A percentile compares a stretch with the other conserved stretches of the same genome.
Evolutionary conservation across 2,797 vertebrate species (phyloP).

Genomic region (Chloroceryle amazona): DNA sequence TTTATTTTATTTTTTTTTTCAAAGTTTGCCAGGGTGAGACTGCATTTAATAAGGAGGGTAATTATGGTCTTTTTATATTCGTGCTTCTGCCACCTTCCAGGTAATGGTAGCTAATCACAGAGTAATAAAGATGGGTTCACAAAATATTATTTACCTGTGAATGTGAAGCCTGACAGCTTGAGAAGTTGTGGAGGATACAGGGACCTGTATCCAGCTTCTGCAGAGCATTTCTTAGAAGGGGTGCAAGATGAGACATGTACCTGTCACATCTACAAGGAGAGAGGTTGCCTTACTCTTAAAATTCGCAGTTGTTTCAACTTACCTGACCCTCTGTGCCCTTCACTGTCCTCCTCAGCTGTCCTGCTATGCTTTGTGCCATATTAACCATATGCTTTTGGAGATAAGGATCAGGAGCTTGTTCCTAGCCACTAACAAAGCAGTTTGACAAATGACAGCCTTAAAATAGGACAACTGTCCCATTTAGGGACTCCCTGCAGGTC

Average conservation of each 20-base stretch:
- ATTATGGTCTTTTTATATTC: background rate
- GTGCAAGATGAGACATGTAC: background rate
- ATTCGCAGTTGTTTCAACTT: background rate
- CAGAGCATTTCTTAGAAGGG: background rate
- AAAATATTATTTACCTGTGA: background rate
- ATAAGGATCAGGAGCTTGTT: background rate
- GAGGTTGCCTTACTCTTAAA: background rate
- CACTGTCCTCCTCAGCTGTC: background rate
- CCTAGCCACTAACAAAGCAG: background rate
- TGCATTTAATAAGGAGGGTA: background rate
- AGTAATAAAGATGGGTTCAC: background rate
- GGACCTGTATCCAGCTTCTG: background rate
- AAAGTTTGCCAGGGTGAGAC: background rate
- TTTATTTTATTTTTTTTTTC: background rate
- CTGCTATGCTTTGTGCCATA: background rate
- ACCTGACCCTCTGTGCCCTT: background rate
- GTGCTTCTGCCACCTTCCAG: background rate
- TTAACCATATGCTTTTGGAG: accelerated
- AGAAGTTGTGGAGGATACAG: background rate
- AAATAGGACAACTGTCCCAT: background rate
- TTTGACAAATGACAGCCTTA: background rate
- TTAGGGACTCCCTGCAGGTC: too few species aligned
- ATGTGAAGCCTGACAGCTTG: background rate
- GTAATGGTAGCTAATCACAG: background rate
- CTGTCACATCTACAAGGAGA: background rate